Conservation (phyloP, 2,888 invertebrate genomes). For the Caenorhabditis angaria region DNA sequence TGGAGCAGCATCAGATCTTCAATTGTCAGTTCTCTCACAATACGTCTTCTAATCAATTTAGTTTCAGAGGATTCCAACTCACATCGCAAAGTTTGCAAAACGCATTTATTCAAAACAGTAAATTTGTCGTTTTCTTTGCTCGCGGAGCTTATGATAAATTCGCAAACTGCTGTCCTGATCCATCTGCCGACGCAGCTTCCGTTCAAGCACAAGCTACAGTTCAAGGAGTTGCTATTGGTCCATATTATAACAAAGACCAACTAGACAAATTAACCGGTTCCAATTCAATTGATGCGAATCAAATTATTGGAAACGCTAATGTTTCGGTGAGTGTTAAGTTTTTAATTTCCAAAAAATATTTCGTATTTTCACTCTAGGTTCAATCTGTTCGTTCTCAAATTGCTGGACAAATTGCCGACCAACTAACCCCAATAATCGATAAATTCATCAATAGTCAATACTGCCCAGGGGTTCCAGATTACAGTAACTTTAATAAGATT, state of each 20-base stretch:
- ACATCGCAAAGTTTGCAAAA: conserved; percentile 14
- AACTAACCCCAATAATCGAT: conserved; percentile 29
- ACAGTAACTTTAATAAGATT: conserved; percentile 10
- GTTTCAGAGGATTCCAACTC: conserved; percentile 28
- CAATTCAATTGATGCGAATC: conserved; percentile 43
- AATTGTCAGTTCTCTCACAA: conserved; percentile 16
- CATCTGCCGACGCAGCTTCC: conserved; percentile 14
- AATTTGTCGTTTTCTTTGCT: conserved; percentile 40
- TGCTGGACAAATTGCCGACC: conserved; percentile 19
- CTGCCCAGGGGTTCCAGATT: conserved; percentile 34
- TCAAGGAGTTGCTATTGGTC: conserved; percentile 37
- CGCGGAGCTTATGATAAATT: conserved; percentile 29
- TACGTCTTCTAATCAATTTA: not conserved
- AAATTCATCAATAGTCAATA: conserved; percentile 24
- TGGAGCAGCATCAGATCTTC: conserved; percentile 35
- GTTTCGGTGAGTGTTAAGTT: conserved; percentile 12
- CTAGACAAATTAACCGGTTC: conserved; percentile 43
- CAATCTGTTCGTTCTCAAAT: conserved; percentile 12
- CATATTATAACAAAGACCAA: conserved; percentile 23
- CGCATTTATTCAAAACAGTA: conserved; percentile 17
- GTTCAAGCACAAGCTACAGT: conserved; percentile 23
- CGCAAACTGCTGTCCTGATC: conserved; percentile 39
- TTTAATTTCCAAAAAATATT: not conserved
- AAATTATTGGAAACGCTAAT: conserved; percentile 13
- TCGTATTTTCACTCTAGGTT: too few species aligned